Evolutionary conservation across 2,888 invertebrate species (phyloP).

Genomic region (Eristalis intricaria): DNA sequence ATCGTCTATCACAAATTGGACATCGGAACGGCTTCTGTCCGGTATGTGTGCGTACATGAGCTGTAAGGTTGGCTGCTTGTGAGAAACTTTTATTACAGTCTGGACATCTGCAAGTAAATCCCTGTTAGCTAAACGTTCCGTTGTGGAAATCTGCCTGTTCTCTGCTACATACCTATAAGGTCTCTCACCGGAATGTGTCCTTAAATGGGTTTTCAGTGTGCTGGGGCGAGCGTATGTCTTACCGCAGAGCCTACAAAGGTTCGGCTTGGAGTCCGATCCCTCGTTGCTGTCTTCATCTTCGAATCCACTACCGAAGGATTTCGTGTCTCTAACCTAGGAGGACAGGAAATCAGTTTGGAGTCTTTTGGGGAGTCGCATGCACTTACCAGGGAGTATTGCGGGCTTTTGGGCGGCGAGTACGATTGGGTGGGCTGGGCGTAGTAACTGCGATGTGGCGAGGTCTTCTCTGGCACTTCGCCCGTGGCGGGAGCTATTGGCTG

Average conservation of each 20-base stretch:
- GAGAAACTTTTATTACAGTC: slow-evolving; percentile 98
- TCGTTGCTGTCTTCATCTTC: slow-evolving; percentile 87
- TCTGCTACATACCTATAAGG: slow-evolving; percentile 78
- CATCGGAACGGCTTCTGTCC: slow-evolving; percentile 99
- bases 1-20: slow-evolving; percentile 97
- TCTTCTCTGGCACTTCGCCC: slow-evolving; percentile 73
- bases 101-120: slow-evolving; percentile 83
- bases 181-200: slow-evolving; percentile 98
- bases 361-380: neutral
- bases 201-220: slow-evolving; percentile 97
- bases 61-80: slow-evolving; percentile 98
- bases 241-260: slow-evolving; percentile 96
- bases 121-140: neutral
- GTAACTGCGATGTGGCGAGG: slow-evolving; percentile 78
- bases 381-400: slow-evolving; percentile 76
- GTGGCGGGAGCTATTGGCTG: slow-evolving; percentile 82
- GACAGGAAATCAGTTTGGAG: neutral
- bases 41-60: slow-evolving; percentile 93
- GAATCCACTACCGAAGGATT: slow-evolving; percentile 80
- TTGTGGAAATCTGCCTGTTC: neutral
- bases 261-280: slow-evolving; percentile 87
- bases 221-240: slow-evolving; percentile 98
- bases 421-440: slow-evolving; percentile 79
- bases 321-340: slow-evolving; percentile 74
- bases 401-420: slow-evolving; percentile 79